phyloP scores from a whole-genome alignment of 92 coral and sea anemone species.

The Plumapathes pennacea region DNA sequence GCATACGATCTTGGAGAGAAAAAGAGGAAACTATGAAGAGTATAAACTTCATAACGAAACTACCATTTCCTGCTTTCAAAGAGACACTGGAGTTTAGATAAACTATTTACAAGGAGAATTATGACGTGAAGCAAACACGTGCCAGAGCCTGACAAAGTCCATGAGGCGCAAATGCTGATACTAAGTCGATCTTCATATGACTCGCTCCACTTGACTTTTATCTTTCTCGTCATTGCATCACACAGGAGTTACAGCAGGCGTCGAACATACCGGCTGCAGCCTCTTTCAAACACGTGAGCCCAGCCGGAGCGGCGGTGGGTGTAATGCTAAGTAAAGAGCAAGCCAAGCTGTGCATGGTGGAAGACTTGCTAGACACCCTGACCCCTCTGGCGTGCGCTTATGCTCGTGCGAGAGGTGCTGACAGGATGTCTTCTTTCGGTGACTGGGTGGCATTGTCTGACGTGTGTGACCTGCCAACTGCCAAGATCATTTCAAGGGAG shows the following conservation, averaged over 20 bases:
- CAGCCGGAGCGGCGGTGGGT: constrained; percentile 98
- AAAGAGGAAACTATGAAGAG: too few relatives aligned
- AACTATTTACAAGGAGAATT: too few relatives aligned
- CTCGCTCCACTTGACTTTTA: too few relatives aligned
- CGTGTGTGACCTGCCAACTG: constrained; percentile 87
- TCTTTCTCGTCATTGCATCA: not conserved
- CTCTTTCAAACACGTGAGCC: constrained; percentile 97
- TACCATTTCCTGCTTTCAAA: too few relatives aligned
- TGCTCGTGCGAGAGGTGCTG: constrained; percentile 99
- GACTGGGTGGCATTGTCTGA: constrained; percentile 99
- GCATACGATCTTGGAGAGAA: too few relatives aligned
- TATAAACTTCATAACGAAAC: too few relatives aligned
- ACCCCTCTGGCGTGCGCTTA: constrained; percentile 94
- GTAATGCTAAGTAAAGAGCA: constrained; percentile 71
- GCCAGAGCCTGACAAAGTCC: too few relatives aligned
- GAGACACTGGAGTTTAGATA: too few relatives aligned
- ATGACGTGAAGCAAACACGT: too few relatives aligned
- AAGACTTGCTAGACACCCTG: constrained; percentile 81
- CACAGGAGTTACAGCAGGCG: constrained; percentile 84
- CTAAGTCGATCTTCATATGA: too few relatives aligned
- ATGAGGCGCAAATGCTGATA: too few relatives aligned
- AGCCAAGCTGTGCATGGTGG: constrained; percentile 97
- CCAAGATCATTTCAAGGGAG: constrained; percentile 95
- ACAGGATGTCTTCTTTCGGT: constrained; percentile 99
- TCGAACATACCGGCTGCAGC: constrained; percentile 90